Conservation (phyloP, 2,888 invertebrate genomes). For the Brachyptera putata region DNA sequence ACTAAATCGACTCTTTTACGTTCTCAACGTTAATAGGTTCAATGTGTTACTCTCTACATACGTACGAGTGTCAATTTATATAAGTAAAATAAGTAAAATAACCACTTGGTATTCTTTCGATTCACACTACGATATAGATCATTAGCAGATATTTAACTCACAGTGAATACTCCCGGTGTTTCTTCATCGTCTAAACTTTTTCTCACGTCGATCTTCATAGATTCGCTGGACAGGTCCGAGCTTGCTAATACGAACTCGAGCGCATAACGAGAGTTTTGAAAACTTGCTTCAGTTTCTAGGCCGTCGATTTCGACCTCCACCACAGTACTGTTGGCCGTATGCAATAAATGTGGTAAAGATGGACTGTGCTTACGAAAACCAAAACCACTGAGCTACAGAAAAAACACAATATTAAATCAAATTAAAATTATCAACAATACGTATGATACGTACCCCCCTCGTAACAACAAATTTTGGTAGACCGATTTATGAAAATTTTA, state of each 20-base stretch:
- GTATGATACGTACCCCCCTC: no score
- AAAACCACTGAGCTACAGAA: conserved; percentile 52
- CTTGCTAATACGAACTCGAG: conserved; percentile 54
- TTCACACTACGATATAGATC: neutral
- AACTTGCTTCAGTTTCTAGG: conserved; percentile 47
- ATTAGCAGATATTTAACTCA: conserved; percentile 37
- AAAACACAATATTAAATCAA: no score
- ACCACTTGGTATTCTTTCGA: no score
- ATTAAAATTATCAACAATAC: no score
- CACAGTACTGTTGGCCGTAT: conserved; percentile 61
- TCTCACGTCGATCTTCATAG: conserved; percentile 46
- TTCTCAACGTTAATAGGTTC: no score
- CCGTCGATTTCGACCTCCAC: conserved; percentile 58
- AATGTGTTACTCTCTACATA: no score
- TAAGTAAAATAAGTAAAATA: no score
- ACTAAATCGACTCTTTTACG: no score
- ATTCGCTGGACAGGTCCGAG: conserved; percentile 44
- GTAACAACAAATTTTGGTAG: no score
- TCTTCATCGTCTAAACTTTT: conserved; percentile 67
- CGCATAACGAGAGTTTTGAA: conserved; percentile 56
- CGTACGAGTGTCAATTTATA: no score
- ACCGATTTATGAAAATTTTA: no score
- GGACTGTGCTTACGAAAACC: conserved; percentile 48
- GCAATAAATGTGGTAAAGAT: conserved; percentile 59
- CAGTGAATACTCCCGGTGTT: conserved; percentile 69